phyloP scores from a whole-genome alignment of 2,113 vertebrate genomes.

The Chaenocephalus aceratus region DNA sequence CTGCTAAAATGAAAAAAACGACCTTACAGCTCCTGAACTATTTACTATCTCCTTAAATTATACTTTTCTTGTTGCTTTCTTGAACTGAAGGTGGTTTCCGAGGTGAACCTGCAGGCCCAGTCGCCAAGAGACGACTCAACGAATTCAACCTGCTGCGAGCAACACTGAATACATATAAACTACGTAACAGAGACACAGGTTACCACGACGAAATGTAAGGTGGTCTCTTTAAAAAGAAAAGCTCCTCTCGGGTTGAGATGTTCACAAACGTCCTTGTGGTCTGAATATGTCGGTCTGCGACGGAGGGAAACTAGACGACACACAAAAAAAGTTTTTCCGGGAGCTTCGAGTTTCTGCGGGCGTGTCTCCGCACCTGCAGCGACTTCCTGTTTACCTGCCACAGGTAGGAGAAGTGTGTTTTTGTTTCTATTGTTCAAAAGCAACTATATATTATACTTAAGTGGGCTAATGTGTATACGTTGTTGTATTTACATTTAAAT shows the following conservation, averaged over 20 bases:
- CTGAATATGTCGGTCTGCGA: not conserved
- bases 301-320: not conserved
- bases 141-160: not conserved
- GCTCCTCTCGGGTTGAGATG: not conserved
- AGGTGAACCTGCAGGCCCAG: slow-evolving; percentile 39
- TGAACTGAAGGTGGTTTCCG: not conserved
- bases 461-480: not conserved
- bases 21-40: not conserved
- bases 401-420: not conserved
- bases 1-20: not conserved
- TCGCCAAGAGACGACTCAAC: not conserved
- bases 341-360: slow-evolving; percentile 61
- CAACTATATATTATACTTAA: not conserved
- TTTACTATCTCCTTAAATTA: not conserved
- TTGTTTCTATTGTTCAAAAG: not conserved
- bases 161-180: not conserved
- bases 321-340: slow-evolving; percentile 50
- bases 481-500: not conserved
- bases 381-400: slow-evolving; percentile 68
- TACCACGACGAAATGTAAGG: not conserved
- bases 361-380: slow-evolving; percentile 52
- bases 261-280: not conserved
- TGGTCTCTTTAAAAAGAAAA: not conserved
- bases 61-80: not conserved
- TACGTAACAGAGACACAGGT: not conserved